Evolutionary conservation across 2,888 invertebrate genomes (phyloP), one percentile per base, ranked within the genome.

Genomic region (Trypoxylon attenuatum): DNA sequence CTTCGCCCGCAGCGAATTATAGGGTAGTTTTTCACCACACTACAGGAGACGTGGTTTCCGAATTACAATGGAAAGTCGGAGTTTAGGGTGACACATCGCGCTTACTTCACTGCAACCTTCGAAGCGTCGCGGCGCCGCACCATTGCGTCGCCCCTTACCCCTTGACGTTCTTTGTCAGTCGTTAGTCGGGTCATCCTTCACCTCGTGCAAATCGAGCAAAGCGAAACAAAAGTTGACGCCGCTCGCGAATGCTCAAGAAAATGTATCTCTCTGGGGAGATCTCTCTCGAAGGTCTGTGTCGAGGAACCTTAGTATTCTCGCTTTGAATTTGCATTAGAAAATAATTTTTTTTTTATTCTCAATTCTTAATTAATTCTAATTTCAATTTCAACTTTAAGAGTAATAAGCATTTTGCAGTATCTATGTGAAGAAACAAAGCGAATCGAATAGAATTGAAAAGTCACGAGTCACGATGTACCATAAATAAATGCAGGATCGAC

Each of bases 1-100:
- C 8, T 33, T 8, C 47, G 16, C 33, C 29, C 43, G 60, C 49
- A 57, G 43, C 45, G 52, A 50, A 21, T 42, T 52, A 25, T 18
- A 13, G 27, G 23, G 19, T 22, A 41, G 56, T 25, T 38, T 39
- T 49, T 49, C 52, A 53, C 47, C 33, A 21, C 50, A 22, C 29
- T 23, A 66, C 53, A 39, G 47, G 51, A 23, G 23, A 46, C 25
- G 19, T 6, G 45, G 57, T 50, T 60, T 57, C 70, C 69, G 65
- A 69, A 65, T 69, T 66, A 62, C 52, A 51, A 50, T 27, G 52
- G 23, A 45, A 13, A 3, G 15, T 51, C 49, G 50, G 52, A 60
- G n/a, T 13, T 64, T 57, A 62, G 64, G 27, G 66, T 65, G 69
- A 69, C 69, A 33, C 65, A 71, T 71, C 38, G 62, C 13, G 0